Conservation (phyloP, 1,140 invertebrate species). For the Mycetomoellerius zeteki region DNA sequence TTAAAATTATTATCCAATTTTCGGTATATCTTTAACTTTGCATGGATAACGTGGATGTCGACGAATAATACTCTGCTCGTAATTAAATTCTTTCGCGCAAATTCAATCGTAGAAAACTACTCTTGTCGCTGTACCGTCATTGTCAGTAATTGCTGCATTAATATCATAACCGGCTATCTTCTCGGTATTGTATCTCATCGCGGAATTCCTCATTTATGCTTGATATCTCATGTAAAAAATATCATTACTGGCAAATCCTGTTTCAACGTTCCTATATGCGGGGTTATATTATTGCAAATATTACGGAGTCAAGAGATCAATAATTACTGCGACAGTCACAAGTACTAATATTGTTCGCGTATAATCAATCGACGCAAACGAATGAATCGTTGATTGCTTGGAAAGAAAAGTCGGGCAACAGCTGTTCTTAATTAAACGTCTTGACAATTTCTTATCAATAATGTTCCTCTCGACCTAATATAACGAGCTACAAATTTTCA, state of each 20-base stretch:
- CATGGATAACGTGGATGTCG: background rate
- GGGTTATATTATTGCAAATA: conserved; percentile 4
- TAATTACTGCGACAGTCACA: background rate
- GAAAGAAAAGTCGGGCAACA: background rate
- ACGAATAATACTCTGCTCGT: conserved; percentile 8
- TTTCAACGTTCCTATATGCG: background rate
- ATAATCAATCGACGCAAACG: conserved; percentile 18
- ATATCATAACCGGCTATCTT: background rate
- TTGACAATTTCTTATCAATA: background rate
- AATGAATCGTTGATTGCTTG: conserved; percentile 36
- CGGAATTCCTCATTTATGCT: background rate
- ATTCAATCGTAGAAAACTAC: background rate
- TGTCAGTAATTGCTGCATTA: conserved; percentile 13
- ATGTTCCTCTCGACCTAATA: background rate
- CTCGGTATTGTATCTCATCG: background rate
- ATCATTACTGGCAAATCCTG: background rate
- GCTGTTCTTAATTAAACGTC: conserved; percentile 22
- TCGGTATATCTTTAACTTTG: background rate
- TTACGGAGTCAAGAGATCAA: conserved; percentile 34
- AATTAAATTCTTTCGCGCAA: background rate
- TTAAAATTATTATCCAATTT: conserved; percentile 28
- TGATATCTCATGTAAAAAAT: conserved; percentile 2
- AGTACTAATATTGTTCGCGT: background rate
- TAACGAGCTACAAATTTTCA: no score
- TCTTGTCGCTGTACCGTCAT: background rate